Evolutionary conservation across 2,113 vertebrate genomes (phyloP), one percentile per base, ranked within the genome.

Genomic region (Parotia lawesii): DNA sequence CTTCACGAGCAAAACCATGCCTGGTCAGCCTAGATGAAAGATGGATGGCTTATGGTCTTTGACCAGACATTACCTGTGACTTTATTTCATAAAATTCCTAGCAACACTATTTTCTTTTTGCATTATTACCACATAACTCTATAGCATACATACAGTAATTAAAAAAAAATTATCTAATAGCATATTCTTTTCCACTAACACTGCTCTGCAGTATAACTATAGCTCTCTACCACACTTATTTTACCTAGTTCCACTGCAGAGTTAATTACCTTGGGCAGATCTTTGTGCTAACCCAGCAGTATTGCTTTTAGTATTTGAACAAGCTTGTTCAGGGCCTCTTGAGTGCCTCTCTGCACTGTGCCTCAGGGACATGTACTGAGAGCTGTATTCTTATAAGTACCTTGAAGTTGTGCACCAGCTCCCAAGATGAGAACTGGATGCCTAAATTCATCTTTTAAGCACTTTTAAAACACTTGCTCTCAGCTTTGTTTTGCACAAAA

Each of bases 311-410:
- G 79, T 67, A 45, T 33, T 89, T 67, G 73, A 85, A 75, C 47
- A 77, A 69, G 74, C 92, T 85, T 87, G 64, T 86, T 95, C 40
- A 85, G 87, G 87, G 85, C 56, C 92, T 82, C 72, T 37, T 45
- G 76, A 87, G 77, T 54, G 66, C 66, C 85, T n/a, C 64, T 87
- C 72, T 91, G 62, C 38, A 57, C 78, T 76, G 38, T 62, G 92
- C 75, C 89, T 70, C 82, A 66, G 89, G 81, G 78, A 76, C 15
- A 29, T 25, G 62, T 40, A 47, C 70, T 15, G 12, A 89, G 54
- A 79, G 27, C 51, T 91, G 19, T 73, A 65, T 76, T 92, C 77
- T 70, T 72, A 40, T 3, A 87, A 87, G 58, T 31, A 72, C 74
- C 89, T 76, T 91, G 58, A 91, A 89, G n/a, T n/a, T 69, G 27